phyloP scores from a whole-genome alignment of 1,140 invertebrate genomes.

The Listronotus oregonensis region DNA sequence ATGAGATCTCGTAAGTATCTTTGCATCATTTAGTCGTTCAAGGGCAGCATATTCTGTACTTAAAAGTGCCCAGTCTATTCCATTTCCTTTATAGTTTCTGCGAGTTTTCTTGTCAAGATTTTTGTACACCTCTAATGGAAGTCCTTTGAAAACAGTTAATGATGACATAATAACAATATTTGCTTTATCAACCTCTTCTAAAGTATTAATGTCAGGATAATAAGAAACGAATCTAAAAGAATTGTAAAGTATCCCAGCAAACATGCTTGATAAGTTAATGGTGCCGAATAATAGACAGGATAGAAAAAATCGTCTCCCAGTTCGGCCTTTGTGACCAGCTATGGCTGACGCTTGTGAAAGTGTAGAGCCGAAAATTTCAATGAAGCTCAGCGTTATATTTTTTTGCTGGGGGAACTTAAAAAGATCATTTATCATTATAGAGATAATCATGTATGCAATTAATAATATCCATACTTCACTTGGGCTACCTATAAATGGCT shows the following conservation, averaged over 20 bases:
- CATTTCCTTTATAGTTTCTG: conserved; percentile 3
- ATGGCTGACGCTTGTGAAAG: too few species aligned
- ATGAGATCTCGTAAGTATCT: conserved; percentile 14
- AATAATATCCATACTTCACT: background rate
- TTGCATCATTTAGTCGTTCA: conserved; percentile 34
- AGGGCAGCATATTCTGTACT: conserved; percentile 25
- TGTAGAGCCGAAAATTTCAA: too few species aligned
- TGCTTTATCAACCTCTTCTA: conserved; percentile 30
- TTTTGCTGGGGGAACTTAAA: background rate
- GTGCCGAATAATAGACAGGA: background rate
- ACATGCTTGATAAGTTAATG: conserved; percentile 6
- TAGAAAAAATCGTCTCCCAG: conserved; percentile 12
- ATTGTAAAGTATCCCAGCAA: conserved; percentile 13
- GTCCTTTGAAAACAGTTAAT: conserved; percentile 19
- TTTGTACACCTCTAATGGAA: conserved; percentile 9
- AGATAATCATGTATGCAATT: background rate
- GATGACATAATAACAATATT: conserved; percentile 32
- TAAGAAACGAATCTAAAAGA: conserved; percentile 10
- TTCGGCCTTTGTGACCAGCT: background rate
- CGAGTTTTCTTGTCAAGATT: conserved; percentile 14
- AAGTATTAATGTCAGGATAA: conserved; percentile 30
- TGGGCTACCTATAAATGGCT: conserved; percentile 2
- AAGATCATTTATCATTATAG: background rate
- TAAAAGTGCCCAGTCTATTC: conserved; percentile 7
- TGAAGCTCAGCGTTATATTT: too few species aligned